phyloP scores from a whole-genome alignment of 1,140 invertebrate genomes.

The Aricia agestis region DNA sequence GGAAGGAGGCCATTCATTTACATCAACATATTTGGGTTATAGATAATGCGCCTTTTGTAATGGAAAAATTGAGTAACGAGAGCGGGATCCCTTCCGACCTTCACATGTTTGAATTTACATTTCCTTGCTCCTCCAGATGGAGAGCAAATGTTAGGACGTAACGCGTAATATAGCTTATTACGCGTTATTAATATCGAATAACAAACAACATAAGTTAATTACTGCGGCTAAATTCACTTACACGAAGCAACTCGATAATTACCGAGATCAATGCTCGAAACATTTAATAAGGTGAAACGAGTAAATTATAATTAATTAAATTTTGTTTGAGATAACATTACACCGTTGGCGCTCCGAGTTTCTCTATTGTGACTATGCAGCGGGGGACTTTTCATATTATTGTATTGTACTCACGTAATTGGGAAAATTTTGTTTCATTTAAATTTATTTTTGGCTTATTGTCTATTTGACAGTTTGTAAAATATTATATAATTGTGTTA shows the following conservation, averaged over 20 bases:
- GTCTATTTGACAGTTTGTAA: too few relatives aligned
- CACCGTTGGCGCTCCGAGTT: not conserved
- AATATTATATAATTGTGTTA: too few relatives aligned
- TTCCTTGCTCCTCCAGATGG: not conserved
- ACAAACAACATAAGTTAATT: not conserved
- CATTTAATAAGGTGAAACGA: not conserved
- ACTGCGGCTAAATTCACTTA: not conserved
- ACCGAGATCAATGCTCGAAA: conserved; percentile 1
- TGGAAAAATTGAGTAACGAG: conserved; percentile 5
- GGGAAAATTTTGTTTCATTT: not conserved
- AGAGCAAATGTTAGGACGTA: not conserved
- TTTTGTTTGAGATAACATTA: conserved; percentile 12
- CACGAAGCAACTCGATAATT: not conserved
- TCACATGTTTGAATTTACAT: not conserved
- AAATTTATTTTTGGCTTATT: not conserved
- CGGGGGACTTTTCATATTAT: not conserved
- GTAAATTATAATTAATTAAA: conserved; percentile 15
- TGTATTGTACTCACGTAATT: not conserved
- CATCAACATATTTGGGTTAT: conserved; percentile 16
- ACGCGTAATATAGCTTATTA: too few relatives aligned
- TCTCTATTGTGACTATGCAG: not conserved
- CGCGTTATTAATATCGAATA: not conserved
- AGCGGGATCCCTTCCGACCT: not conserved
- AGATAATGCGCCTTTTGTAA: conserved; percentile 9
- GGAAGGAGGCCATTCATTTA: conserved; percentile 23